Evolutionary conservation across 1,140 invertebrate species (phyloP).

Genomic region (Brachionus angularis): DNA sequence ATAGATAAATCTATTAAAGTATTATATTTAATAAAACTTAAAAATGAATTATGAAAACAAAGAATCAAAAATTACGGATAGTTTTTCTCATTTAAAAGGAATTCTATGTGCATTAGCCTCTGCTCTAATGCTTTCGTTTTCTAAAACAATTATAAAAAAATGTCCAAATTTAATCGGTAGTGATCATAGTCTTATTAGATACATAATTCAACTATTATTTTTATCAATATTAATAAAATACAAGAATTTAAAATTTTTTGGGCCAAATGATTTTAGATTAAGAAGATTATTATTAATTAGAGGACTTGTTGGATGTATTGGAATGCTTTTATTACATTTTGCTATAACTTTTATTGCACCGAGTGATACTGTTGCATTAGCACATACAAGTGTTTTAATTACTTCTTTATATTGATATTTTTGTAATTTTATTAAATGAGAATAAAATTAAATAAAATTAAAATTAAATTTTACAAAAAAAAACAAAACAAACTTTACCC

Average conservation of each 20-base stretch:
- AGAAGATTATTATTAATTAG: background rate
- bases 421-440: no score
- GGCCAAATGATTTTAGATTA: background rate
- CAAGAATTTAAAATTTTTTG: background rate
- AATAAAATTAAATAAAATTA: no score
- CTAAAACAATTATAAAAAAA: background rate
- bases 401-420: no score
- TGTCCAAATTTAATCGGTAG: background rate
- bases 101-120: no score
- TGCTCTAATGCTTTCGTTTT: background rate
- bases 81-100: no score
- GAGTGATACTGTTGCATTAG: background rate
- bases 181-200: background rate
- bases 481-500: no score
- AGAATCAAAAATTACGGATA: no score
- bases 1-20: no score
- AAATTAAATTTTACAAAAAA: no score
- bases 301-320: background rate
- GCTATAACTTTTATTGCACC: background rate
- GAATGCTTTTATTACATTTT: background rate
- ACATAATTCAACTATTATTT: background rate
- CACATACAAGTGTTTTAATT: background rate
- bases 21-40: no score
- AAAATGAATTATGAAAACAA: no score
- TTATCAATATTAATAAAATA: background rate